Conservation (phyloP, 2,797 vertebrate species). For the Clarias fuscus region DNA sequence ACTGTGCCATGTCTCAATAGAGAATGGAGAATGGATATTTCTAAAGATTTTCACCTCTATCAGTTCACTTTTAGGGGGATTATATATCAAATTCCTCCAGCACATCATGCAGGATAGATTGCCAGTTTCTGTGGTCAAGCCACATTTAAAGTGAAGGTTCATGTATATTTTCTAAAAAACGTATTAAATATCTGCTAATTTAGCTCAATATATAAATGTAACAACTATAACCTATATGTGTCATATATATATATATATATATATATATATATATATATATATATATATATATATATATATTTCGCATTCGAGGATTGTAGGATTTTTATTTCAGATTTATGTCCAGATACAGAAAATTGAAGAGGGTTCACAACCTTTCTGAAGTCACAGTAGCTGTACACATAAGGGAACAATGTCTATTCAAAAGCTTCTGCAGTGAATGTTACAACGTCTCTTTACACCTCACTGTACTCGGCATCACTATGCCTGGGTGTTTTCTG, state of each 20-base stretch:
- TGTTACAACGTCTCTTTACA: slow-evolving; percentile 59
- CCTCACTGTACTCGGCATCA: slow-evolving; percentile 69
- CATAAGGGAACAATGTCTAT: background rate
- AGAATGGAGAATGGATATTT: background rate
- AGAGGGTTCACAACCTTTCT: background rate
- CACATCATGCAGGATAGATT: background rate
- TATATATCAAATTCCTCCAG: background rate
- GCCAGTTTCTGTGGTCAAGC: too few species aligned
- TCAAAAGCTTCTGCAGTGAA: background rate
- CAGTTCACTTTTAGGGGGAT: background rate
- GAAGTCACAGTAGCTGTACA: background rate
- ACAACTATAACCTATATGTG: background rate
- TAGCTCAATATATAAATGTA: too few species aligned
- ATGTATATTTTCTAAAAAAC: too few species aligned
- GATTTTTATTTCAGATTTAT: background rate
- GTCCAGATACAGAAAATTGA: background rate
- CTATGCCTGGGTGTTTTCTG: slow-evolving; percentile 50
- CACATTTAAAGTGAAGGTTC: too few species aligned
- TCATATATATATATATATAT: too few species aligned
- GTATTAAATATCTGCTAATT: too few species aligned
- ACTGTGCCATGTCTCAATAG: background rate
- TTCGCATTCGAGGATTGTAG: background rate
- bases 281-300: too few species aligned
- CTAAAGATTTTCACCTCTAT: background rate
- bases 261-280: too few species aligned